Percentiles rank a stretch among this genome's conserved stretches.
Evolutionary conservation across 2,113 vertebrate species (phyloP).

Genomic region (Cavia porcellus): DNA sequence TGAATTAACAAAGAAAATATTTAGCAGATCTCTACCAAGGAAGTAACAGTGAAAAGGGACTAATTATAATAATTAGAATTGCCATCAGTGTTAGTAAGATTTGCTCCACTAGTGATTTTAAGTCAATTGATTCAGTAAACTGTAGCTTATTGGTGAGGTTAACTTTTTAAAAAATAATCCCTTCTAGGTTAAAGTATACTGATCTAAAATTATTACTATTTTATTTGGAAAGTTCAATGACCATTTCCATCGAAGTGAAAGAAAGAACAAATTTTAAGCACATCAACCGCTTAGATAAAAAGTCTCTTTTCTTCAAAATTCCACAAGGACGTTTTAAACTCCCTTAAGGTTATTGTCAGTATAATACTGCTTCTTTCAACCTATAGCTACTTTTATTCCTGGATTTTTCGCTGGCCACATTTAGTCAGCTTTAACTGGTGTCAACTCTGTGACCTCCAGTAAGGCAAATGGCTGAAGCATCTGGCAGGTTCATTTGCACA

Average conservation of each 20-base stretch:
- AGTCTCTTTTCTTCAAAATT: neutral
- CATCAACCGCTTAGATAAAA: neutral
- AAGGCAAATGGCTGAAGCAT: conserved; percentile 75
- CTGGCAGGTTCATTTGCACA: conserved; percentile 87
- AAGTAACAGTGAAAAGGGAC: neutral
- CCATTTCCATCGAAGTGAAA: neutral
- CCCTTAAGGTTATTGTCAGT: conserved; percentile 32
- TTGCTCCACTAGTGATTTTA: neutral
- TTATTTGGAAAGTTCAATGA: neutral
- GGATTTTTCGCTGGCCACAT: conserved; percentile 54
- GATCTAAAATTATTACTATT: neutral
- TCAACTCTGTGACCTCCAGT: conserved; percentile 78
- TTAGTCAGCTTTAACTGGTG: conserved; percentile 81
- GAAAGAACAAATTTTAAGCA: conserved; percentile 65
- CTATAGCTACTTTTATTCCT: neutral
- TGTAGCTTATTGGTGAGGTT: neutral
- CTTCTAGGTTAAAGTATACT: neutral
- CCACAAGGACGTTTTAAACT: neutral
- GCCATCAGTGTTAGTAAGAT: neutral
- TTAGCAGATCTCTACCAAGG: neutral
- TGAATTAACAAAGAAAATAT: conserved; percentile 25
- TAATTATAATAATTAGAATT: neutral
- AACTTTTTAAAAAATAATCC: conserved; percentile 7
- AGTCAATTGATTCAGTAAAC: neutral
- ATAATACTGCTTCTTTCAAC: conserved; percentile 30